A percentile compares a stretch with the other conserved stretches of the same genome.
phyloP scores from a whole-genome alignment of 1,140 invertebrate species.

The Eurosta solidaginis region DNA sequence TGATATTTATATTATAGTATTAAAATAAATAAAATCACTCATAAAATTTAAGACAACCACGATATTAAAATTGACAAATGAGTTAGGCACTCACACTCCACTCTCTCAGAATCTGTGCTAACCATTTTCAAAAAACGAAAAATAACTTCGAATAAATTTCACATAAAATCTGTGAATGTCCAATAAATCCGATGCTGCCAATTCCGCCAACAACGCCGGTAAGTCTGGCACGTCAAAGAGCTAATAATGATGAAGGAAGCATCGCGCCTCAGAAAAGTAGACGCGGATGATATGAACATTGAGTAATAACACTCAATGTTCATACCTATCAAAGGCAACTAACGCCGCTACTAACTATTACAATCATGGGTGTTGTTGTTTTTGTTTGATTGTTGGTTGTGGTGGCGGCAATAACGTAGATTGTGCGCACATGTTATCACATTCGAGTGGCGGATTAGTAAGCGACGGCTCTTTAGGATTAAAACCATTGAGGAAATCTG shows the following conservation, averaged over 20 bases:
- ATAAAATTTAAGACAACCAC: not conserved
- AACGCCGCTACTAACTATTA: not conserved
- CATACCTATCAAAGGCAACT: not conserved
- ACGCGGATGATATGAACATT: not conserved
- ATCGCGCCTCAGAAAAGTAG: not conserved
- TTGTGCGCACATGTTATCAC: slow-evolving; percentile 51
- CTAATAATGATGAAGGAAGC: slow-evolving; percentile 21
- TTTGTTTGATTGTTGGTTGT: not conserved
- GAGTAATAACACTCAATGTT: too few species aligned
- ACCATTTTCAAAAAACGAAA: not conserved
- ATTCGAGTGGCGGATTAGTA: slow-evolving; percentile 59
- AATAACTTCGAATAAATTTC: not conserved
- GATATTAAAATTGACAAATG: too few species aligned
- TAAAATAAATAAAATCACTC: too few species aligned
- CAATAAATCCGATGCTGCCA: too few species aligned
- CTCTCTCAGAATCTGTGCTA: not conserved
- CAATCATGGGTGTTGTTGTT: not conserved
- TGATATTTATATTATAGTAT: too few species aligned
- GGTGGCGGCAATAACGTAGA: not conserved
- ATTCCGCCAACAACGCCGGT: not conserved
- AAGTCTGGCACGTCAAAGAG: slow-evolving; percentile 19
- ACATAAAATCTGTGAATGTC: not conserved
- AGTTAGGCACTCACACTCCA: not conserved
- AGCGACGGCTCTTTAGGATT: slow-evolving; percentile 50
- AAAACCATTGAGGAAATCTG: slow-evolving; percentile 59